Evolutionary conservation across 2,797 vertebrate species (phyloP), one percentile per base, ranked within the genome.

Genomic region (Coracias cyanogaster): DNA sequence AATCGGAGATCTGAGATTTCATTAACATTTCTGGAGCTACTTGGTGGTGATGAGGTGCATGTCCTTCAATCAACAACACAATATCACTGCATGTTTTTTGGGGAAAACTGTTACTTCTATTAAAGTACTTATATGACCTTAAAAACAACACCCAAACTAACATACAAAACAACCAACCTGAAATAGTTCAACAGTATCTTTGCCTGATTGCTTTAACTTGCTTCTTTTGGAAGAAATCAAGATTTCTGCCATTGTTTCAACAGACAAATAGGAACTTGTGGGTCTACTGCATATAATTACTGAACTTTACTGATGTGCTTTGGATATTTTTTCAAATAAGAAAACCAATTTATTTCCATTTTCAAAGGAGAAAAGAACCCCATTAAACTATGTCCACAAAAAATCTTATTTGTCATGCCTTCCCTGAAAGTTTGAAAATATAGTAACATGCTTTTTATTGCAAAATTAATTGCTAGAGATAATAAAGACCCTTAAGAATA

Each of bases 21-120:
- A 4, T 45, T 66, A 55, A 55, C 19, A 26, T 48, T 10, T 70
- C 67, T 57, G 12, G 10, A 89, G 17, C 15, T 79, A 28, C 8
- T 43, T 49, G 24, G 26, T 51, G 17, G 26, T n/a, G 83, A 9
- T 8, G 25, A 78, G 13, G 43, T 52, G 3, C 6, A 11, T 3
- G 10, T 18, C 15, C 29, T 90, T 72, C 39, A 66, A 5, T 29
- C 13, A 66, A 35, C 12, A 61, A 7, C 13, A 41, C 4, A 10
- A 1, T 13, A 49, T 21, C 13, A 7, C 11, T 60, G 43, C 0
- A 1, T 37, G 37, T 21, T 15, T 55, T 48, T 26, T 3, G 2
- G 1, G 20, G 3, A 2, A 29, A 61, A 3, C 1, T 7, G 3
- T 33, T 51, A 17, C 3, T 39, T 79, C 4, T 55, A 12, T 28